These are phyloP conservation scores for Wiebesia pumilae DNA, from an alignment of 1,140 invertebrate genomes.

Conservation along the genomic window DNA sequence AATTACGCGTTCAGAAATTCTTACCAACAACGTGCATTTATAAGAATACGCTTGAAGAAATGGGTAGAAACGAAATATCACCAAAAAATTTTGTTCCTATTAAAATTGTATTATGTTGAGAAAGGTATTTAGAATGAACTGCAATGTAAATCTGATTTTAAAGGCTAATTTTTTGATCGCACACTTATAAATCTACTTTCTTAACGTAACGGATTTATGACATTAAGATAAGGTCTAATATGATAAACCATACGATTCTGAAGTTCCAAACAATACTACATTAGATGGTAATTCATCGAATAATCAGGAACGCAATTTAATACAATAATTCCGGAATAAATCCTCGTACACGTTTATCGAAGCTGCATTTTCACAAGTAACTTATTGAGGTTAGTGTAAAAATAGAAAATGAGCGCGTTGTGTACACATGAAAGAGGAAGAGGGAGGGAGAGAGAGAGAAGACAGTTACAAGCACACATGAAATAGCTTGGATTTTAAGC, in stretches of 20 bases:
- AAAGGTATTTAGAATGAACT: too few species aligned
- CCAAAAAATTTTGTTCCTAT: too few species aligned
- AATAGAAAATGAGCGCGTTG: constrained; percentile 27
- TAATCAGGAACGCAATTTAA: not conserved
- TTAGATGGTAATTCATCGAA: not conserved
- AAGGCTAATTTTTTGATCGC: not conserved
- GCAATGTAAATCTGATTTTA: too few species aligned
- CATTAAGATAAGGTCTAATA: not conserved
- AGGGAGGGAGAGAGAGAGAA: not conserved
- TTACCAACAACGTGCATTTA: too few species aligned
- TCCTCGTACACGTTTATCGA: constrained; percentile 14
- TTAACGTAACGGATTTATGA: not conserved
- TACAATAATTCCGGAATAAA: not conserved
- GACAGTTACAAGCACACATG: not conserved
- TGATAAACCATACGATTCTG: not conserved
- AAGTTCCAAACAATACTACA: not conserved
- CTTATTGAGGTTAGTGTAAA: constrained; percentile 37
- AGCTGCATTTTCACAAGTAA: constrained; percentile 9
- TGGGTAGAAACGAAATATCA: too few species aligned
- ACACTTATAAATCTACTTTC: not conserved
- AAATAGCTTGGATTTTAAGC: not conserved
- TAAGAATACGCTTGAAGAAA: too few species aligned
- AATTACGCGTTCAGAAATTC: too few species aligned
- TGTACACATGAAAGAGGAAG: not conserved
- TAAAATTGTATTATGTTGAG: too few species aligned